Conservation (phyloP, 1,140 invertebrate genomes). For the Metaphire vulgaris region DNA sequence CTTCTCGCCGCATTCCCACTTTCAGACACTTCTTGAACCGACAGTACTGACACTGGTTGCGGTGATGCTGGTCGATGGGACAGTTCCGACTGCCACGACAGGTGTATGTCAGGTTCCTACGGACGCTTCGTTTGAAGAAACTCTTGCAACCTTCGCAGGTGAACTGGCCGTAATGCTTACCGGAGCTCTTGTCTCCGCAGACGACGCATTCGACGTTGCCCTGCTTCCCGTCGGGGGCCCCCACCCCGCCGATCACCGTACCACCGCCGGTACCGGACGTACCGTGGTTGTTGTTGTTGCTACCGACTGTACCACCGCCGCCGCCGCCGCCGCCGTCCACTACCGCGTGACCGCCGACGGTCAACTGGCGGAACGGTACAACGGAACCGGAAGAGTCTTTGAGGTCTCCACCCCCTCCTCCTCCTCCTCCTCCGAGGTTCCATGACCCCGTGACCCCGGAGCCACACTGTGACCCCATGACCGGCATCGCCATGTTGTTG, state of each 20-base stretch:
- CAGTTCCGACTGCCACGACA: slow-evolving; percentile 94
- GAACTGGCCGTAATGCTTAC: slow-evolving; percentile 95
- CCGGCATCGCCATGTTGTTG: background rate
- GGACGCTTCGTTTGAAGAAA: slow-evolving; percentile 89
- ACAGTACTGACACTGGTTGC: slow-evolving; percentile 97
- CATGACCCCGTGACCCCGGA: background rate
- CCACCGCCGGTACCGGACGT: background rate
- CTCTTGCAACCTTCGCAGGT: slow-evolving; percentile 84
- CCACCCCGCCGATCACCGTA: background rate
- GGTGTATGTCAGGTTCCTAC: slow-evolving; percentile 92
- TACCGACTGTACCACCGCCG: background rate
- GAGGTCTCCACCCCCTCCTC: background rate
- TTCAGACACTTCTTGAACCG: slow-evolving; percentile 98
- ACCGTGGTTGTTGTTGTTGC: background rate
- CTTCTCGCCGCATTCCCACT: slow-evolving; percentile 99
- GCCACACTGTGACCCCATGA: background rate
- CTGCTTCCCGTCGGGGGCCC: slow-evolving; percentile 8
- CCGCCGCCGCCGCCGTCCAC: no score
- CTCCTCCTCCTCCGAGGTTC: background rate
- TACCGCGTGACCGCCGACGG: background rate
- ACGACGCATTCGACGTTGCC: slow-evolving; percentile 78
- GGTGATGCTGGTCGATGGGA: slow-evolving; percentile 96
- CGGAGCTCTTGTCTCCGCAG: slow-evolving; percentile 91
- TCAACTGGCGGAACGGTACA: background rate
- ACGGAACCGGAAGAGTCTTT: background rate